Base-by-base conservation (phyloP, 2,797 vertebrate species). In the Periophthalmus magnuspinnatus region DNA sequence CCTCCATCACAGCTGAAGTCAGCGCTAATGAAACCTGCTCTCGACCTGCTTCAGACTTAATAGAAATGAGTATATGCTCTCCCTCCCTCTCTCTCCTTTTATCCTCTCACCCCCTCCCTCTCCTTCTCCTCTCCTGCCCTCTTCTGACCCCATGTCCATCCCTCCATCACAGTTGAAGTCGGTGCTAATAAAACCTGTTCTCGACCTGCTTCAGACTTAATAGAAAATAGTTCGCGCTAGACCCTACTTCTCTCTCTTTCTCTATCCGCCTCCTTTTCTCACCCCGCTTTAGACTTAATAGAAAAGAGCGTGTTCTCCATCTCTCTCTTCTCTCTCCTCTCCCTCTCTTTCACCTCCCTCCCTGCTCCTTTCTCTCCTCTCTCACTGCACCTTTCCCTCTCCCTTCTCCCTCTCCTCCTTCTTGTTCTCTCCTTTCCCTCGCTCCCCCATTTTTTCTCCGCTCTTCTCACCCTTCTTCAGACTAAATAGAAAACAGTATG, bases 401-500 rank as follows among this genome's bases (percentile, higher is more conserved):
- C 48, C 50, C 48, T 3, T 50, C 48, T 1, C 13, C 14, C 48
- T 16, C n/a, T n/a, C n/a, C n/a, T n/a, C n/a, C n/a, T n/a, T n/a
- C n/a, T n/a, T 47, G 16, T 14, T 63, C 75, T 84, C 48, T 45
- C 73, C 76, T 60, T 76, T 71, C 60, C 67, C 61, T 80, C 65
- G 76, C 75, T 78, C 72, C 2, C 74, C 54, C 69, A 0, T 8
- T 62, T 80, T 68, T 8, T 72, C 63, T 69, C 66, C 73, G 54
- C 36, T 19, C 7, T 17, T 61, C 59, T 22, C 34, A 10, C 38
- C 33, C 34, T 38, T 59, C 59, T 36, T 21, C 19, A 21, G 19
- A 36, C 33, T 38, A 61, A 61, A 38, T 61, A 38, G 19, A 61
- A 61, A 61, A 34, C 9, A 19, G 33, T 2, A 4, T 7, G 7